Conservation (phyloP, 2,888 invertebrate species). For the Tryphoninae sp. region DNA sequence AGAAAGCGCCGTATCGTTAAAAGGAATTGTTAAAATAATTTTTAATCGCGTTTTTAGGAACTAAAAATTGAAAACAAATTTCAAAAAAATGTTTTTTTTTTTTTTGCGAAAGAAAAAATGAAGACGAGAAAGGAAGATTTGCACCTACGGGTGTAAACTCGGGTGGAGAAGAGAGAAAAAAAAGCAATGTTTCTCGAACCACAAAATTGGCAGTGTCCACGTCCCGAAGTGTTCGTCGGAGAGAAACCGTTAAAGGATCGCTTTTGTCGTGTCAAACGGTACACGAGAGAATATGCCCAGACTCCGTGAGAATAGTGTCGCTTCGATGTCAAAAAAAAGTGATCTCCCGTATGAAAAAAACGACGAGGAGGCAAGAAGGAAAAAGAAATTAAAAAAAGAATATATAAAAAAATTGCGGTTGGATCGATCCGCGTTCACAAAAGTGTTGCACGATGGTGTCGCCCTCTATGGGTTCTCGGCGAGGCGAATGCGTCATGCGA, state of each 20-base stretch:
- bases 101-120: background rate
- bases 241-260: conserved; percentile 43
- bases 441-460: conserved; percentile 20
- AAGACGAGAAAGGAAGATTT: background rate
- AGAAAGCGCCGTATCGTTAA: too few species aligned
- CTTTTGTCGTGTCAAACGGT: conserved; percentile 46
- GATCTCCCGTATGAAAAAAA: background rate
- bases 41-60: too few species aligned
- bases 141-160: conserved; percentile 1
- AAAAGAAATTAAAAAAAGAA: background rate
- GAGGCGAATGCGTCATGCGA: background rate
- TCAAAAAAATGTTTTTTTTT: background rate
- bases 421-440: conserved; percentile 15
- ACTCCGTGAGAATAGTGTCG: conserved; percentile 63
- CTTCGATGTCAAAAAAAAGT: conserved; percentile 26
- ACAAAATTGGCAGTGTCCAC: conserved; percentile 34
- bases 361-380: too few species aligned
- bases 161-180: conserved; percentile 11
- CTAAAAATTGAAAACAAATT: too few species aligned
- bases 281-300: conserved; percentile 9
- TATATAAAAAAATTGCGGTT: conserved; percentile 8
- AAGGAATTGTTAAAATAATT: too few species aligned
- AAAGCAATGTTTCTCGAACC: conserved; percentile 18
- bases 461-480: too few species aligned
- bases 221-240: too few species aligned